These are phyloP conservation scores for Falcunculus frontatus DNA, from an alignment of 2,113 vertebrate species.

Conservation along the genomic window DNA sequence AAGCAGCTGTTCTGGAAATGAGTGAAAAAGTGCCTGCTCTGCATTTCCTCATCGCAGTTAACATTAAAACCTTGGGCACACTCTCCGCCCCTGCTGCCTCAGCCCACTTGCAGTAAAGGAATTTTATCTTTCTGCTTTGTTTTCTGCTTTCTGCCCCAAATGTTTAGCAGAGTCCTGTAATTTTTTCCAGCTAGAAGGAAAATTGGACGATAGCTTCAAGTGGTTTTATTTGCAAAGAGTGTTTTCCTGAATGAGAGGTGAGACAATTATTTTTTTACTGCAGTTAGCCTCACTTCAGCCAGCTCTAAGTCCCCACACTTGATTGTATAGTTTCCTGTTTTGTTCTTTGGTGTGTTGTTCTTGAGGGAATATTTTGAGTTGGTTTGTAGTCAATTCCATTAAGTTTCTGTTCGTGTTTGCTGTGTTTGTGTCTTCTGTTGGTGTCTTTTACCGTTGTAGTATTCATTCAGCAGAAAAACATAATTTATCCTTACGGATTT, in stretches of 20 bases:
- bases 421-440: background rate
- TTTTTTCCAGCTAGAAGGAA: background rate
- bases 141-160: background rate
- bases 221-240: background rate
- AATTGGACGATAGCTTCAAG: background rate
- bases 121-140: background rate
- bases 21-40: background rate
- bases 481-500: background rate
- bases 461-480: background rate
- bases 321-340: background rate
- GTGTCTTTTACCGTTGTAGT: background rate
- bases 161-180: background rate
- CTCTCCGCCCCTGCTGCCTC: background rate
- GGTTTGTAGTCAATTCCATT: background rate
- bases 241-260: background rate
- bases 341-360: background rate
- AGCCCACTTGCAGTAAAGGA: background rate
- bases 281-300: background rate
- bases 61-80: fast-evolving
- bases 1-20: background rate
- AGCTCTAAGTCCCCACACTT: background rate
- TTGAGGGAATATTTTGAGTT: background rate
- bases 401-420: background rate
- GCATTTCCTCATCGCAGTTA: background rate
- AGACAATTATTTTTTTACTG: background rate